Evolutionary conservation across 2,113 vertebrate genomes (phyloP).

Genomic region (Labeo catla): DNA sequence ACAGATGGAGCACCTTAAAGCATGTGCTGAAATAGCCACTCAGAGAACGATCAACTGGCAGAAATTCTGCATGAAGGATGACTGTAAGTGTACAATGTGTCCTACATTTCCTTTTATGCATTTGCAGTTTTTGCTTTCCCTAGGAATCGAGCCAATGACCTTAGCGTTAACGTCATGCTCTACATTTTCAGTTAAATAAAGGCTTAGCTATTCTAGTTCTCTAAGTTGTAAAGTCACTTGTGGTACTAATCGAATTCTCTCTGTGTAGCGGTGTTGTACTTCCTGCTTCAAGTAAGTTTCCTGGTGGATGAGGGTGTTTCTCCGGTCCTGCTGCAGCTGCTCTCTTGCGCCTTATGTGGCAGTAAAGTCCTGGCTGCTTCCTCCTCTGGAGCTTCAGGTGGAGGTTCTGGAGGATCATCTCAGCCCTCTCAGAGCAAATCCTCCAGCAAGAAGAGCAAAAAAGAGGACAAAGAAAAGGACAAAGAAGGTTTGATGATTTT

Average conservation of each 20-base stretch:
- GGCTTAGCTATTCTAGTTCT: neutral
- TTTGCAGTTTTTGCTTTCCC: neutral
- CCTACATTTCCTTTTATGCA: neutral
- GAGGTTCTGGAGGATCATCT: constrained; percentile 74
- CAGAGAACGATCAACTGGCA: constrained; percentile 98
- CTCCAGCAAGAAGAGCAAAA: constrained; percentile 96
- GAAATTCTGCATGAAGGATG: constrained; percentile 98
- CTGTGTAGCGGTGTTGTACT: constrained; percentile 90
- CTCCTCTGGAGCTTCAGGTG: constrained; percentile 72
- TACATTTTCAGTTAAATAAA: too few relatives aligned
- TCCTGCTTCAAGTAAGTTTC: constrained; percentile 98
- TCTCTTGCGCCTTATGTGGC: constrained; percentile 95
- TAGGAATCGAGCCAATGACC: neutral
- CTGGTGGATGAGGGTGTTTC: constrained; percentile 96
- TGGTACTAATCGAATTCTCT: neutral
- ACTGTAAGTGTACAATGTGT: constrained; percentile 81
- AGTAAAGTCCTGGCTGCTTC: constrained; percentile 90
- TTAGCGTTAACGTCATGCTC: neutral
- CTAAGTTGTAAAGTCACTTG: neutral
- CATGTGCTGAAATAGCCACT: constrained; percentile 96
- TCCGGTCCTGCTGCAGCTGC: constrained; percentile 91
- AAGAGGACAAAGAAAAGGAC: constrained; percentile 97
- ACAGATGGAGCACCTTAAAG: constrained; percentile 98
- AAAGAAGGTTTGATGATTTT: constrained; percentile 81
- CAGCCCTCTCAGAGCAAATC: constrained; percentile 92